Evolutionary conservation across 2,113 vertebrate species (phyloP).

Genomic region (Myotis brandtii): DNA sequence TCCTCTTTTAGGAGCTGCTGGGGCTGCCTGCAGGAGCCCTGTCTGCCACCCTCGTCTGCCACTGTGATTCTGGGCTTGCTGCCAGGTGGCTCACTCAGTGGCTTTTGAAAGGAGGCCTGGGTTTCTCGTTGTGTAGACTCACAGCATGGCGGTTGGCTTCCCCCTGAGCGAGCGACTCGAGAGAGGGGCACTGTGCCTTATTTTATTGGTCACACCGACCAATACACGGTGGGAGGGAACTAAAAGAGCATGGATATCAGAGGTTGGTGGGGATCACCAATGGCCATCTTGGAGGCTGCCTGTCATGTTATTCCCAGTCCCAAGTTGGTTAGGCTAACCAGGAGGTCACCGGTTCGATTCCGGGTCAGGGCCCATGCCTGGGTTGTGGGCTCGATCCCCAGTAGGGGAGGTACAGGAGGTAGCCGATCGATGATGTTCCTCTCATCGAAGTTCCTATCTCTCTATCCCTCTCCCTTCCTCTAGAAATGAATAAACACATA

Average conservation of each 20-base stretch:
- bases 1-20: background rate
- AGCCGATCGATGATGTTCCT: too few species aligned
- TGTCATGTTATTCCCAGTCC: rapidly evolving
- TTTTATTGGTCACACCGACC: rapidly evolving
- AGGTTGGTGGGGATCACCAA: background rate
- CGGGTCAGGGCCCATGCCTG: too few species aligned
- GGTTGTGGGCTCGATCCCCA: too few species aligned
- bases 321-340: background rate
- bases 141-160: background rate
- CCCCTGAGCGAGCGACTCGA: background rate
- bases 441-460: too few species aligned
- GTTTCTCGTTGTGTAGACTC: background rate
- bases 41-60: background rate
- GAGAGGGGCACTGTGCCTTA: background rate
- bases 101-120: background rate
- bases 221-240: background rate
- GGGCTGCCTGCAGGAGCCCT: background rate
- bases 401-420: too few species aligned
- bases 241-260: background rate
- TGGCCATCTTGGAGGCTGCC: background rate
- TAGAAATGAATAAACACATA: too few species aligned
- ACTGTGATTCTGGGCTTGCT: background rate
- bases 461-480: too few species aligned
- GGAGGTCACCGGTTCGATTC: background rate
- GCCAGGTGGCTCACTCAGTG: background rate